These are phyloP conservation scores for Drosophila nigricruria DNA, from an alignment of 2,888 invertebrate genomes.

Conservation along the genomic window DNA sequence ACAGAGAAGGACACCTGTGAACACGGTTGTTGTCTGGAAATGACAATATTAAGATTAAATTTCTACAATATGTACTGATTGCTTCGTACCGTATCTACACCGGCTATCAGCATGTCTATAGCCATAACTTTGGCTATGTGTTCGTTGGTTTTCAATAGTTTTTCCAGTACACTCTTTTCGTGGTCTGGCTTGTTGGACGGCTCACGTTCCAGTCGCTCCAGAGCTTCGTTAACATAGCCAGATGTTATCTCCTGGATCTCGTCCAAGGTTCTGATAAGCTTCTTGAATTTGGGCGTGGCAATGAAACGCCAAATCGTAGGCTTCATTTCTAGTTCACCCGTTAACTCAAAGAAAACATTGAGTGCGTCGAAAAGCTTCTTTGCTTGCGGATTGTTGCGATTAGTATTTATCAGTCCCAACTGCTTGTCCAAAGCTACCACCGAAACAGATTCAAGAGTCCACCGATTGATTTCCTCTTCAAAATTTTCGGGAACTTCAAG, in stretches of 20 bases:
- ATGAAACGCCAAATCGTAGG: constrained; percentile 58
- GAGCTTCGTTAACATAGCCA: constrained; percentile 83
- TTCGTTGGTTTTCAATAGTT: constrained; percentile 87
- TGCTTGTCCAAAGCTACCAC: constrained; percentile 84
- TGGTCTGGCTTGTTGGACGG: constrained; percentile 43
- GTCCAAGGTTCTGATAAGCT: constrained; percentile 66
- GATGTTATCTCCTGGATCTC: constrained; percentile 68
- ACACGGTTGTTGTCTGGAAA: constrained; percentile 67
- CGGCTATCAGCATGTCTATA: constrained; percentile 89
- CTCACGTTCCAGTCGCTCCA: constrained; percentile 66
- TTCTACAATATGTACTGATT: background rate
- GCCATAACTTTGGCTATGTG: constrained; percentile 89
- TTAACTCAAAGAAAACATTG: constrained; percentile 35
- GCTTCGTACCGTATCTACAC: constrained; percentile 89
- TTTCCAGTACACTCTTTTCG: constrained; percentile 88
- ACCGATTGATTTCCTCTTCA: constrained; percentile 86
- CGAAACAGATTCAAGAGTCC: constrained; percentile 87
- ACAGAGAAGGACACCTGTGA: constrained; percentile 64
- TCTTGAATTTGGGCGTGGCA: constrained; percentile 47
- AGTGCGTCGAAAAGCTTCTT: constrained; percentile 58
- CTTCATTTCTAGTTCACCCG: constrained; percentile 50
- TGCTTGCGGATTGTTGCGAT: constrained; percentile 58
- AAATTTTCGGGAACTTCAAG: constrained; percentile 85
- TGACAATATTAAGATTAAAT: background rate
- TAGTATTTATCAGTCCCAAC: constrained; percentile 70